A percentile compares a stretch with the other conserved stretches of the same genome.
Conservation (phyloP, 2,797 vertebrate genomes). For the Acanthis flammea region DNA sequence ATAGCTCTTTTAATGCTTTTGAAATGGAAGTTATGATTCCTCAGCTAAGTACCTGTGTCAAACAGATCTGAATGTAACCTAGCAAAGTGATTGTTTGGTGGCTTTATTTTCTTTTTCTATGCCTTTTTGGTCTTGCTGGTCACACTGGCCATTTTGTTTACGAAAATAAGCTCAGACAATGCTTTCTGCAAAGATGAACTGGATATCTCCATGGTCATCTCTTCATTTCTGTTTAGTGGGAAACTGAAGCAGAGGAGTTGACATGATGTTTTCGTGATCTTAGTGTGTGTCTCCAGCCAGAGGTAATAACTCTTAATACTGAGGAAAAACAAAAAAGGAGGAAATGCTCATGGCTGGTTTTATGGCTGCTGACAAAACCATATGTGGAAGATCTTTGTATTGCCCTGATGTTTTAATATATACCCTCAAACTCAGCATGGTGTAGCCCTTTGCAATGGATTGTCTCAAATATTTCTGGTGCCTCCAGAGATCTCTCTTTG, state of each 20-base stretch:
- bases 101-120: neutral
- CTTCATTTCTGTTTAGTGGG: neutral
- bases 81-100: neutral
- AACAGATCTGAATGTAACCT: neutral
- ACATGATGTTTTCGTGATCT: neutral
- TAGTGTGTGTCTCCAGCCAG: neutral
- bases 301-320: neutral
- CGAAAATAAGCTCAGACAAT: neutral
- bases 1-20: neutral
- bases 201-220: neutral
- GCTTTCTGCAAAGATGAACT: neutral
- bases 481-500: neutral
- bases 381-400: neutral
- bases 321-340: neutral
- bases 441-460: neutral
- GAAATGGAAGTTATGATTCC: neutral
- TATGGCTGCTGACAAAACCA: neutral
- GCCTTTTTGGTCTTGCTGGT: neutral
- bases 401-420: neutral
- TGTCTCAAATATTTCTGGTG: neutral
- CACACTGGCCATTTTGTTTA: neutral
- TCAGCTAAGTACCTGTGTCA: neutral
- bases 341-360: neutral
- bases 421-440: fast-evolving
- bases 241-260: neutral